Conservation (phyloP, 2,888 invertebrate species). For the Pristionchus arcanus region DNA sequence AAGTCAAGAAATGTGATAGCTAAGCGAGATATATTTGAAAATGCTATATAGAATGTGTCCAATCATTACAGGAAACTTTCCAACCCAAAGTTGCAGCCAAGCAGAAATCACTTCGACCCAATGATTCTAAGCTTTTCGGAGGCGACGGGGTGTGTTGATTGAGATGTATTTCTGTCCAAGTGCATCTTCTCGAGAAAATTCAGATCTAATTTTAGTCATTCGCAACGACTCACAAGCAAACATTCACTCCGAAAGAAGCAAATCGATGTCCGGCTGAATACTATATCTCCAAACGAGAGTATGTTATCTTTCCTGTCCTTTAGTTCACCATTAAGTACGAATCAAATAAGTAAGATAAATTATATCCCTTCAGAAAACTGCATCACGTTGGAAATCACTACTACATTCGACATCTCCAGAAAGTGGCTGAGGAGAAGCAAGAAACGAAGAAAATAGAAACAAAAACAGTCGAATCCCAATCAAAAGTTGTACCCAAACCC, state of each 20-base stretch:
- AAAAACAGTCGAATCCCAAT: not conserved
- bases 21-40: no score
- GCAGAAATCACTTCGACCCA: not conserved
- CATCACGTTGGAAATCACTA: constrained; percentile 44
- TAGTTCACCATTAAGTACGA: not conserved
- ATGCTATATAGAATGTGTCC: not conserved
- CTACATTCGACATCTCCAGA: constrained; percentile 41
- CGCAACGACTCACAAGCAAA: constrained; percentile 34
- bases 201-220: not conserved
- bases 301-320: not conserved
- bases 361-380: constrained; percentile 49
- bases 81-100: not conserved
- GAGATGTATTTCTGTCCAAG: not conserved
- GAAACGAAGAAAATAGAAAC: not conserved
- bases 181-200: no score
- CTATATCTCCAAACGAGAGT: constrained; percentile 51
- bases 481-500: not conserved
- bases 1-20: no score
- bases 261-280: constrained; percentile 45
- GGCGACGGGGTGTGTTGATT: not conserved
- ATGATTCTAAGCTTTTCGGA: constrained; percentile 11
- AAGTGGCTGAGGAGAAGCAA: not conserved
- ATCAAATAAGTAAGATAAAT: not conserved
- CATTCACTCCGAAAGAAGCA: constrained; percentile 33
- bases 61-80: constrained; percentile 5